phyloP scores from a whole-genome alignment of 2,797 vertebrate genomes.

The Thripadectes ignobilis region DNA sequence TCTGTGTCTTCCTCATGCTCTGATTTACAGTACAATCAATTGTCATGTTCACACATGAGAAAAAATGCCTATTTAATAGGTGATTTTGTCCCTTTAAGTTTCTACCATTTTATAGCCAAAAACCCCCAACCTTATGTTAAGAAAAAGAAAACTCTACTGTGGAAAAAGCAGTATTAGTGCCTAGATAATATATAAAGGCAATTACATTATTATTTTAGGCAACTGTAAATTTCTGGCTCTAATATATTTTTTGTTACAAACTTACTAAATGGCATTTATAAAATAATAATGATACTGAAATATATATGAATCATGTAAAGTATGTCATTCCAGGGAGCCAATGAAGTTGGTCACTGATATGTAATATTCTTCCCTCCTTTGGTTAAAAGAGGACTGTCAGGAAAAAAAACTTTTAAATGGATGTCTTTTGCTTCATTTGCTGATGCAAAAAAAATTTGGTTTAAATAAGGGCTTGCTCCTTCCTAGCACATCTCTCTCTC shows the following conservation, averaged over 20 bases:
- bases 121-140: conserved; percentile 12
- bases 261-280: conserved; percentile 78
- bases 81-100: conserved; percentile 8
- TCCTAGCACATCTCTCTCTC: background rate
- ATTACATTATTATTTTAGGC: conserved; percentile 79
- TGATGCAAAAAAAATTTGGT: background rate
- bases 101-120: background rate
- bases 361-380: conserved; percentile 46
- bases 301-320: conserved; percentile 76
- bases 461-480: conserved; percentile 38
- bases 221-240: conserved; percentile 75
- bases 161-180: conserved; percentile 60
- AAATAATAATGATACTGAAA: conserved; percentile 81
- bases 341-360: conserved; percentile 60
- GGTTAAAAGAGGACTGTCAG: conserved; percentile 52
- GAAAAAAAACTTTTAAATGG: background rate
- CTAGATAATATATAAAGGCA: conserved; percentile 78
- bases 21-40: background rate
- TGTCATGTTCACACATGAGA: background rate
- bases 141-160: background rate
- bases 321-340: conserved; percentile 69
- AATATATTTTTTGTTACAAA: conserved; percentile 71
- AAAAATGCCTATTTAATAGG: background rate
- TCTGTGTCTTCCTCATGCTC: background rate
- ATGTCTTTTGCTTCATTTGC: background rate